A percentile compares a stretch with the other conserved stretches of the same genome.
Evolutionary conservation across 2,888 invertebrate species (phyloP).

Genomic region (Orchesellides sinensis): DNA sequence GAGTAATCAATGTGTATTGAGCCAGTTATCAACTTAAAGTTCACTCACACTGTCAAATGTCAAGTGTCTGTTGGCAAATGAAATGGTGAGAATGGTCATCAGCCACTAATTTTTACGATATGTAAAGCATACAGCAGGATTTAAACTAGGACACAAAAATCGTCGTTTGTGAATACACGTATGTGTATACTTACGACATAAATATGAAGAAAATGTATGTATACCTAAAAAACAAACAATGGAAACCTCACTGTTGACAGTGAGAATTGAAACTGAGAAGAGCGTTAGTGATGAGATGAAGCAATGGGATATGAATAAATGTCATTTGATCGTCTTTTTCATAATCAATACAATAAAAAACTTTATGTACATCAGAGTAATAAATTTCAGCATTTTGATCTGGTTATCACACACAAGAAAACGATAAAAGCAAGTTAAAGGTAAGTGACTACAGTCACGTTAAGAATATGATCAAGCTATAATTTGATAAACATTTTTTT

Average conservation of each 20-base stretch:
- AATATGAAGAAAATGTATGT: no score
- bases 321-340: neutral
- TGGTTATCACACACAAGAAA: constrained; percentile 36
- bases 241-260: no score
- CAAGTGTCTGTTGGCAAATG: neutral
- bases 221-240: no score
- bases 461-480: constrained; percentile 46
- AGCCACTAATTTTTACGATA: neutral
- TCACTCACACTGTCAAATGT: constrained; percentile 33
- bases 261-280: no score
- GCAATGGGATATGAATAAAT: neutral
- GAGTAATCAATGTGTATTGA: no score
- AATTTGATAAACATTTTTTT: constrained; percentile 47
- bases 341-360: neutral
- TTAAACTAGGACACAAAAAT: neutral
- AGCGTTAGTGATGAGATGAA: neutral
- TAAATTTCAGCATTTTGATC: constrained; percentile 40
- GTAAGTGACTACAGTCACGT: constrained; percentile 48
- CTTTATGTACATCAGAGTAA: no score
- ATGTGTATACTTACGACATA: neutral
- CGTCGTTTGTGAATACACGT: no score
- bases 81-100: neutral
- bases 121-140: no score
- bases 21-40: no score
- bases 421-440: constrained; percentile 33